phyloP scores from a whole-genome alignment of 2,797 vertebrate genomes.

The Mus minutoides region DNA sequence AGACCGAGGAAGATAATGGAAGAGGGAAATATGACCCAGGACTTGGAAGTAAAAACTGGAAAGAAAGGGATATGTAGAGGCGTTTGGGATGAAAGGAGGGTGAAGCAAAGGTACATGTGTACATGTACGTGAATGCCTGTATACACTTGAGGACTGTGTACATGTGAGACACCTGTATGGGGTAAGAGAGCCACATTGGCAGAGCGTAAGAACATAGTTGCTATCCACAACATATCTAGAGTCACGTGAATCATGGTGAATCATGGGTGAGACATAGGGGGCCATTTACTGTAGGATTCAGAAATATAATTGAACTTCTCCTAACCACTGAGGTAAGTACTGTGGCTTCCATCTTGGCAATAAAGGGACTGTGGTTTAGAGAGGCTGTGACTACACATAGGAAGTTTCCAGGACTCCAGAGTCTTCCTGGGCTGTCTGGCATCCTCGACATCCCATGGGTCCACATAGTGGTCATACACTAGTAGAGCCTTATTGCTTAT shows the following conservation, averaged over 20 bases:
- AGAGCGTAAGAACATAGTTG: not conserved
- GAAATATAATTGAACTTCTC: constrained; percentile 4
- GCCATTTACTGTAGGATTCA: not conserved
- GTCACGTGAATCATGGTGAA: not conserved
- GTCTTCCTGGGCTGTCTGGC: not conserved
- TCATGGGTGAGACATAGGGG: not conserved
- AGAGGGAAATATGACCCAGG: not conserved
- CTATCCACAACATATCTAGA: not conserved
- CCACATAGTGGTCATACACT: not conserved
- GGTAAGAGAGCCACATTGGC: too few species aligned
- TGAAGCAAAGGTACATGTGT: not conserved
- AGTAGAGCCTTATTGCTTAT: not conserved
- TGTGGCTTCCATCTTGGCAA: not conserved
- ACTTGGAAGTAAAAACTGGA: not conserved
- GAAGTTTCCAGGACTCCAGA: not conserved
- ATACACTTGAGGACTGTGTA: too few species aligned
- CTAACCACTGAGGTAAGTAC: not conserved
- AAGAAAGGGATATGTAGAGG: not conserved
- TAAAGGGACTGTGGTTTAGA: not conserved
- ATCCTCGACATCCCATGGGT: too few species aligned
- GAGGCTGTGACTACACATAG: not conserved
- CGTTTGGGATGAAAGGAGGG: not conserved
- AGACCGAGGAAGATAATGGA: not conserved
- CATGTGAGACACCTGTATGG: not conserved
- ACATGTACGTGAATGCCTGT: not conserved